Conservation (phyloP, 2,113 vertebrate species). For the Thamnaconus septentrionalis region DNA sequence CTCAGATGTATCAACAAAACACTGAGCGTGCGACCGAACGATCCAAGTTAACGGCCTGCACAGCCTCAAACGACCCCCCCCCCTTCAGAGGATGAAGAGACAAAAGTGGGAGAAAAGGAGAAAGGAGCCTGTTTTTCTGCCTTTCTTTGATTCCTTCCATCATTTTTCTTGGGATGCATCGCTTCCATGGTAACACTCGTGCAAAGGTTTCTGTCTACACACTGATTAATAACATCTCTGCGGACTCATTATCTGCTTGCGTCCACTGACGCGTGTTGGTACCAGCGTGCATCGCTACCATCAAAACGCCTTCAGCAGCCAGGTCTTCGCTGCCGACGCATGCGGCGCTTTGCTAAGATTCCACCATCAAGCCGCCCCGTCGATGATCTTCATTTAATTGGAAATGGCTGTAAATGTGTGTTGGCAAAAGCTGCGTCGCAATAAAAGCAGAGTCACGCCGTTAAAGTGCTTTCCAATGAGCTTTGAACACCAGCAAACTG, state of each 20-base stretch:
- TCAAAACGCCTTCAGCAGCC: neutral
- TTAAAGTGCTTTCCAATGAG: neutral
- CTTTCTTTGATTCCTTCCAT: neutral
- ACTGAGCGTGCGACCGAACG: conserved; percentile 2
- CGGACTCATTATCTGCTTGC: conserved; percentile 17
- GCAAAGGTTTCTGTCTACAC: conserved; percentile 4
- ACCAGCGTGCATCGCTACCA: neutral
- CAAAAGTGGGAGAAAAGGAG: too few species aligned
- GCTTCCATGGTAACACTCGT: neutral
- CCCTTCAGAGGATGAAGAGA: too few species aligned
- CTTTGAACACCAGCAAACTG: conserved; percentile 16
- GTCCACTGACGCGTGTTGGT: neutral
- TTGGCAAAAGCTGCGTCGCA: neutral
- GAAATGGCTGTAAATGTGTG: too few species aligned
- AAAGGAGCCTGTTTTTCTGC: too few species aligned
- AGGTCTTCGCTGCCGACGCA: too few species aligned
- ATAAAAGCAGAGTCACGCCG: conserved; percentile 1
- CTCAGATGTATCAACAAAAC: conserved; percentile 13
- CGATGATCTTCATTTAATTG: too few species aligned
- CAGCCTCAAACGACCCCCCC: too few species aligned
- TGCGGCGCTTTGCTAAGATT: too few species aligned
- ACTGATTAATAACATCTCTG: conserved; percentile 21
- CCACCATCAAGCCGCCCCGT: too few species aligned
- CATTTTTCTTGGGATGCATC: neutral
- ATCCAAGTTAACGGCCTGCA: too few species aligned